These are phyloP conservation scores for Xiphophorus couchianus DNA, from an alignment of 2,113 vertebrate genomes.

Conservation along the genomic window DNA sequence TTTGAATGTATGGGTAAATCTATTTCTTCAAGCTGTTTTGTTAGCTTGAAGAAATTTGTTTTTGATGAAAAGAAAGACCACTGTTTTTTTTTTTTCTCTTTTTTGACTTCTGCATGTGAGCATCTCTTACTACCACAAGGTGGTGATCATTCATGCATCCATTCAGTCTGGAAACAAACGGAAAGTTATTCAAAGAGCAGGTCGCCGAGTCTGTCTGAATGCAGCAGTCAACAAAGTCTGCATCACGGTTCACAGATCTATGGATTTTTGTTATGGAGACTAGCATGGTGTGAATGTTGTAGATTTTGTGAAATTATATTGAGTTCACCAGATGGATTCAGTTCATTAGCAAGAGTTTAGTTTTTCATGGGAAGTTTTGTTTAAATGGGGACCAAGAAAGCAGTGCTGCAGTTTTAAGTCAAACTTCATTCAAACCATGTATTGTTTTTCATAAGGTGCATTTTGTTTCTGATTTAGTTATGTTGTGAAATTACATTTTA, in stretches of 20 bases:
- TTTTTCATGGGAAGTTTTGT: not conserved
- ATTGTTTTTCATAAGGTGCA: no score
- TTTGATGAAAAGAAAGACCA: not conserved
- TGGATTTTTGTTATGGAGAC: not conserved
- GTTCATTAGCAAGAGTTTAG: no score
- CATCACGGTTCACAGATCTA: not conserved
- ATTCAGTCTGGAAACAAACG: not conserved
- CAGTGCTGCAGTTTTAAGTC: no score
- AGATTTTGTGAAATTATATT: not conserved
- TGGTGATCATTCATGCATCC: conserved; percentile 7
- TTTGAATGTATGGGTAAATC: conserved; percentile 55
- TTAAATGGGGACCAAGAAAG: not conserved
- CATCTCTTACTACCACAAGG: conserved; percentile 32
- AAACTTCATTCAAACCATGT: no score
- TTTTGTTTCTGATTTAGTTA: no score
- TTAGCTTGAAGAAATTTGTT: not conserved
- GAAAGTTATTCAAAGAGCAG: not conserved
- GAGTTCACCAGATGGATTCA: no score
- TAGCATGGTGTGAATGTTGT: not conserved
- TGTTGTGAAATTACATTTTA: no score
- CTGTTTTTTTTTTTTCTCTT: not conserved
- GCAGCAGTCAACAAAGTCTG: not conserved
- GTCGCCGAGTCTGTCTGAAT: not conserved
- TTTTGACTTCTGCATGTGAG: not conserved
- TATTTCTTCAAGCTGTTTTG: not conserved